phyloP scores from a whole-genome alignment of 2,888 invertebrate species.

The Chydorus sphaericus region DNA sequence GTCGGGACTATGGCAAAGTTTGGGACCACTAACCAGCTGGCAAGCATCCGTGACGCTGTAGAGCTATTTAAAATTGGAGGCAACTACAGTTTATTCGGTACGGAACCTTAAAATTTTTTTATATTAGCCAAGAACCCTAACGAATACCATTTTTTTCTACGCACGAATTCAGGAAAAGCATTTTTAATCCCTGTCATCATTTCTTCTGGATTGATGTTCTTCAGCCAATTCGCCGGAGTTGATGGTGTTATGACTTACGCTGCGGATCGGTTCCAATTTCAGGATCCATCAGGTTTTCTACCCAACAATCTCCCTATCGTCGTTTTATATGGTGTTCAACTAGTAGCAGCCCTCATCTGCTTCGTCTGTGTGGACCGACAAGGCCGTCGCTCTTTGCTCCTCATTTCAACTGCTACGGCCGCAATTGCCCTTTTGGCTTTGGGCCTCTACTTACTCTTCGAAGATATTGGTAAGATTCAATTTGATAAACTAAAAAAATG shows the following conservation, averaged over 20 bases:
- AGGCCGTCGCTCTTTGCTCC: slow-evolving; percentile 10
- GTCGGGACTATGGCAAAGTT: slow-evolving; percentile 1
- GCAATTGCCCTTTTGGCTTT: slow-evolving; percentile 10
- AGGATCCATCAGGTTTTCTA: slow-evolving; percentile 1
- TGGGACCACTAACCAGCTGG: background rate
- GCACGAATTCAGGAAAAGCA: background rate
- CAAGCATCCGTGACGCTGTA: slow-evolving; percentile 5
- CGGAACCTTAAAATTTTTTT: too few species aligned
- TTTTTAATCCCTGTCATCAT: slow-evolving; percentile 11
- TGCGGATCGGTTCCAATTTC: slow-evolving; percentile 17
- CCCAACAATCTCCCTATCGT: slow-evolving; percentile 11
- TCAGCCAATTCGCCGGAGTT: slow-evolving; percentile 14
- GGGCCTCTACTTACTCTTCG: slow-evolving; percentile 11
- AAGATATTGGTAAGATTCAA: slow-evolving; percentile 11
- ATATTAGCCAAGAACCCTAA: too few species aligned
- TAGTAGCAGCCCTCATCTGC: slow-evolving; percentile 6
- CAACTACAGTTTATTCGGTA: background rate
- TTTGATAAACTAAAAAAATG: background rate
- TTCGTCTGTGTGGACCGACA: slow-evolving; percentile 6
- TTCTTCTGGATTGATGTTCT: slow-evolving; percentile 14
- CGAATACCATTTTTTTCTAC: too few species aligned
- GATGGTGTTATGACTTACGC: slow-evolving; percentile 13
- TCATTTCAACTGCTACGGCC: slow-evolving; percentile 11
- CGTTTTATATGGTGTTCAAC: slow-evolving; percentile 15
- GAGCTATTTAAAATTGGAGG: slow-evolving; percentile 7